Percentiles rank a stretch among this genome's conserved stretches.
Evolutionary conservation across 2,113 vertebrate species (phyloP).

Genomic region (Mola mola): DNA sequence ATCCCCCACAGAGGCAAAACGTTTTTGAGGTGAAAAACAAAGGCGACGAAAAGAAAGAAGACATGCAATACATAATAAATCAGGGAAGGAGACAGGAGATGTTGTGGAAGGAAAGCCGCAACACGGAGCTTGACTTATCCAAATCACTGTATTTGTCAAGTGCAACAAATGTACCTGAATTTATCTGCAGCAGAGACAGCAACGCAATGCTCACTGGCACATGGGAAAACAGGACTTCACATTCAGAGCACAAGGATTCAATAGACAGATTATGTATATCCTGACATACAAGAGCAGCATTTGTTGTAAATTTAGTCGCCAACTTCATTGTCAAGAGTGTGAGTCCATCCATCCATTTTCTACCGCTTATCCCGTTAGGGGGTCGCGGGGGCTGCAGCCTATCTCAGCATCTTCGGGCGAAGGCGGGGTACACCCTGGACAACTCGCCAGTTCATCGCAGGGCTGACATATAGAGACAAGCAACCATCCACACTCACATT

Average conservation of each 20-base stretch:
- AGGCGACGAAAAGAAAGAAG: constrained; percentile 52
- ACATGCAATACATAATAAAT: constrained; percentile 50
- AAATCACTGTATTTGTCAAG: constrained; percentile 47
- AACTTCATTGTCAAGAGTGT: constrained; percentile 8
- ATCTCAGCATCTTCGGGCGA: no score
- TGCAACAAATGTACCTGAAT: constrained; percentile 32
- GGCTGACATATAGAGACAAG: no score
- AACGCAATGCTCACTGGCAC: not conserved
- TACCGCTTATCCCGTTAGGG: no score
- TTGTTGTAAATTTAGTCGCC: not conserved
- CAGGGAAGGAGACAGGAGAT: constrained; percentile 30
- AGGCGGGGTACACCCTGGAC: no score
- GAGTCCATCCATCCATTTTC: no score
- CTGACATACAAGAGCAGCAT: constrained; percentile 15
- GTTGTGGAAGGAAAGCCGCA: constrained; percentile 26
- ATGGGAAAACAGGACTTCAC: constrained; percentile 7
- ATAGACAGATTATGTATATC: constrained; percentile 42
- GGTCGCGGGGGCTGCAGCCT: no score
- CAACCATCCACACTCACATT: no score
- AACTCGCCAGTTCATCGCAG: no score
- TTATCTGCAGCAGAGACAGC: constrained; percentile 13
- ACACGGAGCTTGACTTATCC: constrained; percentile 40
- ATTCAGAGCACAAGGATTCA: constrained; percentile 14
- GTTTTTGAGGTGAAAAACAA: constrained; percentile 64
- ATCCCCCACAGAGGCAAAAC: constrained; percentile 62